Base-by-base conservation (phyloP, 2,888 invertebrate species). In the Dimorphilus gyrociliatus region DNA sequence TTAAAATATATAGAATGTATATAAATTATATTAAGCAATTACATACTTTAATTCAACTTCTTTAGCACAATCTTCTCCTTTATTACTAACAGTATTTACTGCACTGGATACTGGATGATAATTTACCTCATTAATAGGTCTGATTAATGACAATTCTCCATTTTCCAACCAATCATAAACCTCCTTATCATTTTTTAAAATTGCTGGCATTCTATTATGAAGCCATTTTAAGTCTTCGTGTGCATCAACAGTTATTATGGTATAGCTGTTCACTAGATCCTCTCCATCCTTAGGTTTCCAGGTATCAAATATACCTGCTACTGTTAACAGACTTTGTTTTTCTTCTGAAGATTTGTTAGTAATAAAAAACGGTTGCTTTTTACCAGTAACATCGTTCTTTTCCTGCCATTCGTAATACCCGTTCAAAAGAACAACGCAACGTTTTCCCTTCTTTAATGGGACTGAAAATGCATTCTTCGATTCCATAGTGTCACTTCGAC, bases 391-490 rank as follows among this genome's bases (percentile, higher is more conserved):
- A 14, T 32, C 33, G 19, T 32, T 37, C 12, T n/a, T n/a, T n/a
- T n/a, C n/a, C 12, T 44, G 38, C 42, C 42, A 44, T 35, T 42
- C 37, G n/a, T n/a, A n/a, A n/a, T 75, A 82, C 29, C 84, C 82
- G 63, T 82, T 80, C 37, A 73, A 75, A 8, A 81, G 51, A 16
- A 82, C 67, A 5, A 80, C 69, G 64, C 84, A 84, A 41, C 81
- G 70, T 40, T 74, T 72, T 7, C 81, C 79, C 42, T 70, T 69
- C 25, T 63, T 64, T 30, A 82, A 65, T 10, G 77, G 70, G 1
- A 69, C 68, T 29, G 67, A 68, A 54, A 75, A 84, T 1, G 80
- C 63, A 43, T 72, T 74, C 5, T 80, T 81, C n/a, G 65, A 65
- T 30, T 67, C 56, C 43, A 81, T 66, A 30, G 70, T 71, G 59